Evolutionary conservation across 2,797 vertebrate genomes (phyloP).

Genomic region (Aulostomus chinensis): DNA sequence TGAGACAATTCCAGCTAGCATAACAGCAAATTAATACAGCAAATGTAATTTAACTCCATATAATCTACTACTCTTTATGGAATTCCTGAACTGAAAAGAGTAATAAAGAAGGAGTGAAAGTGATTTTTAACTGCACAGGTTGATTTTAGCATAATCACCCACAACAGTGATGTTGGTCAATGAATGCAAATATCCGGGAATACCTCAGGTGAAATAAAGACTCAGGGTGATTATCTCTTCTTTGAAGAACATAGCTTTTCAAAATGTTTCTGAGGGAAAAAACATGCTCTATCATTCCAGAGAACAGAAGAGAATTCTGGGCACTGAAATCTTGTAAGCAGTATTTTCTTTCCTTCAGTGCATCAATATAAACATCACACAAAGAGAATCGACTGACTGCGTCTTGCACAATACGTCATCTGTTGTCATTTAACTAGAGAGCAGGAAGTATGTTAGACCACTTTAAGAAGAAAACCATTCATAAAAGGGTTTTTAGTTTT

Average conservation of each 20-base stretch:
- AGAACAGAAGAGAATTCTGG: too few species aligned
- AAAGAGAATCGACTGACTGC: constrained; percentile 5
- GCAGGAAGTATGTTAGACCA: constrained; percentile 29
- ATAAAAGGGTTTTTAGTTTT: constrained; percentile 15
- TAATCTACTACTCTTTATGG: not conserved
- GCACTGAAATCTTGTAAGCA: constrained; percentile 2
- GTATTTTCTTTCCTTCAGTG: not conserved
- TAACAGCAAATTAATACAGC: constrained; percentile 6
- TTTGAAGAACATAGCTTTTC: too few species aligned
- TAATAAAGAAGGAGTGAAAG: too few species aligned
- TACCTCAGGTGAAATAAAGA: too few species aligned
- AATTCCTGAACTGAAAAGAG: constrained; percentile 5
- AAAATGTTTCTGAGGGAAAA: not conserved
- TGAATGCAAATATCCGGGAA: too few species aligned
- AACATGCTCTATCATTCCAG: too few species aligned
- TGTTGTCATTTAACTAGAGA: constrained; percentile 36
- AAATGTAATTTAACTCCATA: not conserved
- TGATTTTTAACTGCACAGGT: too few species aligned
- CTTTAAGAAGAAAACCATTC: constrained; percentile 1
- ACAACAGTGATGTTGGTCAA: too few species aligned
- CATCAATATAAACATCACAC: constrained; percentile 1
- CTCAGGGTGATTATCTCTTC: too few species aligned
- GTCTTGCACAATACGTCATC: constrained; percentile 11
- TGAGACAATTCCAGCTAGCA: constrained; percentile 6
- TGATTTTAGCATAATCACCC: too few species aligned